These are phyloP conservation scores for Pterostichus niger DNA, from an alignment of 2,888 invertebrate genomes.

Conservation along the genomic window DNA sequence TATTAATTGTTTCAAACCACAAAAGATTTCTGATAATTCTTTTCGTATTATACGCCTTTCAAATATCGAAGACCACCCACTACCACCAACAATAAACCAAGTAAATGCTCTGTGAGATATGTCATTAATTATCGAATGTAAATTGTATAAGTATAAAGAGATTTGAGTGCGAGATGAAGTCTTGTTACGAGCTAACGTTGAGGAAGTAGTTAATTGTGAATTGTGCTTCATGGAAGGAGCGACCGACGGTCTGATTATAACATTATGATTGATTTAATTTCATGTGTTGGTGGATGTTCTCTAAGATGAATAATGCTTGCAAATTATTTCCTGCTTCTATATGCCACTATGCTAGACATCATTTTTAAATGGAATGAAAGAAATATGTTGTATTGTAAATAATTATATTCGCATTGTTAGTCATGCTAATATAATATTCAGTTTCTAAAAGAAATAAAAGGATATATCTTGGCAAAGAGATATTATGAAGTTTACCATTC, in stretches of 20 bases:
- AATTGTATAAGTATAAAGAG: conserved; percentile 13
- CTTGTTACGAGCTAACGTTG: background rate
- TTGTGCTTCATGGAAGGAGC: conserved; percentile 2
- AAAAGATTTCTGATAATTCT: conserved; percentile 36
- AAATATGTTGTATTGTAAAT: too few species aligned
- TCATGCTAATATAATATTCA: too few species aligned
- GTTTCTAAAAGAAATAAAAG: too few species aligned
- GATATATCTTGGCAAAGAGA: too few species aligned
- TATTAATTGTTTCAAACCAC: conserved; percentile 23
- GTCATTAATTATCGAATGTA: conserved; percentile 48
- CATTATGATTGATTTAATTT: conserved; percentile 20
- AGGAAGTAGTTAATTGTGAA: conserved; percentile 48
- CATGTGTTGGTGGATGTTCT: conserved; percentile 4
- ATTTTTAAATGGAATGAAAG: too few species aligned
- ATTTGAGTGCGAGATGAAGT: conserved; percentile 23
- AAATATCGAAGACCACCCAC: conserved; percentile 24
- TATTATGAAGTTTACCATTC: too few species aligned
- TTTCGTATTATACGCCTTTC: conserved; percentile 33
- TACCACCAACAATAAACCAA: conserved; percentile 13
- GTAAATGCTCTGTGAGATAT: conserved; percentile 32
- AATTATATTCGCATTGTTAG: too few species aligned
- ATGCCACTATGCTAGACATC: too few species aligned
- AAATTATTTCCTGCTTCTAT: conserved; percentile 36
- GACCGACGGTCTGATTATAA: background rate
- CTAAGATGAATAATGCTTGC: conserved; percentile 2